phyloP scores from a whole-genome alignment of 35 echinoderm and acorn worm genomes.

The Lytechinus variegatus region DNA sequence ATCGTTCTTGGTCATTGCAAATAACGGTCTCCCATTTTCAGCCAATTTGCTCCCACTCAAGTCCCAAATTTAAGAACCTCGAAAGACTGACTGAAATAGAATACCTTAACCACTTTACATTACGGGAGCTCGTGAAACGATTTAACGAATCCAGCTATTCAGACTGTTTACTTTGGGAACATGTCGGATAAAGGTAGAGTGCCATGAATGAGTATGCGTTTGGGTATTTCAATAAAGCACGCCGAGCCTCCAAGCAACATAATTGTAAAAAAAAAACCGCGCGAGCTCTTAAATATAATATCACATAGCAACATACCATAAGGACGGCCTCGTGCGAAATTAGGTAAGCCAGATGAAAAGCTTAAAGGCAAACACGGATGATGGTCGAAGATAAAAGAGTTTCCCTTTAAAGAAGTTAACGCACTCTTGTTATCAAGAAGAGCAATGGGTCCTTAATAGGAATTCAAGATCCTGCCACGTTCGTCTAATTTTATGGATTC shows the following conservation, averaged over 20 bases:
- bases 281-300: neutral
- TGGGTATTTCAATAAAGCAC: neutral
- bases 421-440: constrained; percentile 9
- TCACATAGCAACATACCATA: neutral
- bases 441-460: neutral
- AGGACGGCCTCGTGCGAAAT: neutral
- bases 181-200: neutral
- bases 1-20: neutral
- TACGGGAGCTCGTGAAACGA: neutral
- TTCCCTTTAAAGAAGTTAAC: constrained; percentile 25
- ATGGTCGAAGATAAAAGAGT: neutral
- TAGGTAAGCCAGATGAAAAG: neutral
- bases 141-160: neutral
- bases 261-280: neutral
- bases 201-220: neutral
- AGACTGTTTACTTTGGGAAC: neutral
- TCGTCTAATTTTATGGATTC: constrained; percentile 10
- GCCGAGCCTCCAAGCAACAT: neutral
- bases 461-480: constrained; percentile 43
- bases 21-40: neutral
- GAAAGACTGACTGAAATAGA: neutral
- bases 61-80: neutral
- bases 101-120: neutral
- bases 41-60: neutral
- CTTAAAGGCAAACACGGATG: neutral